Conservation (phyloP, 2,888 invertebrate genomes). For the Hymenopus coronatus region DNA sequence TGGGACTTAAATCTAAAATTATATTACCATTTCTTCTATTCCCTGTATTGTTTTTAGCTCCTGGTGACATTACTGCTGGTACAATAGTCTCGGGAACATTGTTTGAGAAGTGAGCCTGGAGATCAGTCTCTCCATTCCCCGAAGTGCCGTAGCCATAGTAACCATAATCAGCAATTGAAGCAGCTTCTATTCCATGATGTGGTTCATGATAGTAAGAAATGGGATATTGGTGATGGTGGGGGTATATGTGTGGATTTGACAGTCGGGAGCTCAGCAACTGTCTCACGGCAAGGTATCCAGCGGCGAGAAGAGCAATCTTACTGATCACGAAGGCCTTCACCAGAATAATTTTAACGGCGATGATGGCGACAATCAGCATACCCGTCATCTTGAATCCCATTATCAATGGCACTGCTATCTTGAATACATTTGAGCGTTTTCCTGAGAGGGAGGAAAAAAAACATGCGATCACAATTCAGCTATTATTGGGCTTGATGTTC, state of each 20-base stretch:
- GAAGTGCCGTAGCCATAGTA: neutral
- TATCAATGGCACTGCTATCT: slow-evolving; percentile 63
- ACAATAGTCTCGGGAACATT: neutral
- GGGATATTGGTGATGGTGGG: slow-evolving; percentile 51
- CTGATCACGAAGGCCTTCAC: slow-evolving; percentile 68
- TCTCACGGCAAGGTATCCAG: slow-evolving; percentile 59
- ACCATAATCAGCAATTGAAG: neutral
- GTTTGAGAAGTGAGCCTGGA: slow-evolving; percentile 28
- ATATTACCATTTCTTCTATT: slow-evolving; percentile 9
- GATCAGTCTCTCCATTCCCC: slow-evolving; percentile 15
- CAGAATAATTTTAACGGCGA: slow-evolving; percentile 60
- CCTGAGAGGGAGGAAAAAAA: neutral
- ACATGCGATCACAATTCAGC: no score
- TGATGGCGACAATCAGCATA: slow-evolving; percentile 59
- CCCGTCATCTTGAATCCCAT: slow-evolving; percentile 68
- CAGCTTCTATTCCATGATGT: neutral
- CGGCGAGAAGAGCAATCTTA: slow-evolving; percentile 64
- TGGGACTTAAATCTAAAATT: neutral
- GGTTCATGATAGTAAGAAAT: slow-evolving; percentile 36
- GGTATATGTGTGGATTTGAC: slow-evolving; percentile 49
- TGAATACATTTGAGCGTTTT: slow-evolving; percentile 45
- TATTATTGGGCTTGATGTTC: no score
- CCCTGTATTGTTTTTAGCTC: neutral
- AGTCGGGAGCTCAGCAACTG: slow-evolving; percentile 48
- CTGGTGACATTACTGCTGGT: neutral